These are phyloP conservation scores for Rhopalosiphum padi DNA, from an alignment of 1,140 invertebrate genomes.

Conservation along the genomic window DNA sequence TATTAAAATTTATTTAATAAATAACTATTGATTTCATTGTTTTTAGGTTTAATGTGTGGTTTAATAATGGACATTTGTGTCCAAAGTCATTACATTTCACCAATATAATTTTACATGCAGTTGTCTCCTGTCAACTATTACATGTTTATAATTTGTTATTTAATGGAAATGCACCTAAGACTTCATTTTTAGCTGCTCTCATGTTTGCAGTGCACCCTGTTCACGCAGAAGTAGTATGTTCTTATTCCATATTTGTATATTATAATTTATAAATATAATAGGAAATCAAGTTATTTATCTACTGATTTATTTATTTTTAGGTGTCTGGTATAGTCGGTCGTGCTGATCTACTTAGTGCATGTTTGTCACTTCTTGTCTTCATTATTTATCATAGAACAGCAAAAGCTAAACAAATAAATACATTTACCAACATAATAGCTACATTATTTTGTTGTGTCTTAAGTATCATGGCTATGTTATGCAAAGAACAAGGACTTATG, in stretches of 20 bases:
- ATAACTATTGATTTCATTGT: neutral
- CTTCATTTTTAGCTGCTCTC: conserved; percentile 72
- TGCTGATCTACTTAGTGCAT: conserved; percentile 79
- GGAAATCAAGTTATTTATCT: conserved; percentile 32
- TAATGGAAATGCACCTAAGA: conserved; percentile 60
- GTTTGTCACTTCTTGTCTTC: conserved; percentile 79
- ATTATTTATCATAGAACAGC: conserved; percentile 67
- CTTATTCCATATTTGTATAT: conserved; percentile 61
- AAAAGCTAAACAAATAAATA: conserved; percentile 31
- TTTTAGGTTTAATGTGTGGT: conserved; percentile 61
- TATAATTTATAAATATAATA: neutral
- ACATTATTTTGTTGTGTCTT: conserved; percentile 66
- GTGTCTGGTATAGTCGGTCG: conserved; percentile 78
- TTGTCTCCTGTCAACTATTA: conserved; percentile 66
- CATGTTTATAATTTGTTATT: conserved; percentile 68
- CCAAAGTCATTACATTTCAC: conserved; percentile 69
- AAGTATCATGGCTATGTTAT: conserved; percentile 77
- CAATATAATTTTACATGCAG: conserved; percentile 61
- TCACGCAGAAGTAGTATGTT: conserved; percentile 77
- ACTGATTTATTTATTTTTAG: conserved; percentile 60
- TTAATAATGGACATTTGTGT: conserved; percentile 61
- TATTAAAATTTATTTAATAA: neutral
- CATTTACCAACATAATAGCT: conserved; percentile 61
- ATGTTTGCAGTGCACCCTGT: conserved; percentile 87
- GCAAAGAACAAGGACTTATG: conserved; percentile 93